Conservation (phyloP, 1,140 invertebrate genomes). For the Drosophila cardini region DNA sequence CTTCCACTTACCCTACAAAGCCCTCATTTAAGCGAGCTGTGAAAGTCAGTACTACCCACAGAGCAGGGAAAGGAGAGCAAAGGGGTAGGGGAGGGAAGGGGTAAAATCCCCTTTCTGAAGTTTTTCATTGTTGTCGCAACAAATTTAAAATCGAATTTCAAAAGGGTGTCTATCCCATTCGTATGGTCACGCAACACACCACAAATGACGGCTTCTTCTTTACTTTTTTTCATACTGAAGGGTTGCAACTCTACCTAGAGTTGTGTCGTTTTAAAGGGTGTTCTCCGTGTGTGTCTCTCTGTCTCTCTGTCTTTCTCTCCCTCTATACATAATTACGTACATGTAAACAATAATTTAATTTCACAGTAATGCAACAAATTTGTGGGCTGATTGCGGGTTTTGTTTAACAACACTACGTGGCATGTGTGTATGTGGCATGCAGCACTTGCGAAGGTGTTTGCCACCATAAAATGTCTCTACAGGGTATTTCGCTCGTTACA, state of each 20-base stretch:
- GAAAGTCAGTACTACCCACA: slow-evolving; percentile 60
- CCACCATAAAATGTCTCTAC: slow-evolving; percentile 6
- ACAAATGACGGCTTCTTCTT: slow-evolving; percentile 20
- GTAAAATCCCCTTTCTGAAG: neutral
- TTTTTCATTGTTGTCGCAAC: slow-evolving; percentile 53
- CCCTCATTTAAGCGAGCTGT: slow-evolving; percentile 61
- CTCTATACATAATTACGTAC: slow-evolving; percentile 77
- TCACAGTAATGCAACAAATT: slow-evolving; percentile 80
- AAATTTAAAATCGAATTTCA: slow-evolving; percentile 76
- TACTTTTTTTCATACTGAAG: slow-evolving; percentile 52
- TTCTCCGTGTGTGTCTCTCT: neutral
- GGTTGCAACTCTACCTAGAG: slow-evolving; percentile 10
- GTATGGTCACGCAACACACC: slow-evolving; percentile 20
- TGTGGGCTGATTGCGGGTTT: slow-evolving; percentile 80
- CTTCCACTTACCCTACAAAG: neutral
- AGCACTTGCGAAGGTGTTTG: slow-evolving; percentile 26
- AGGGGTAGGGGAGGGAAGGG: neutral
- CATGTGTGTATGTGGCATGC: slow-evolving; percentile 22
- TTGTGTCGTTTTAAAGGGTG: slow-evolving; percentile 6
- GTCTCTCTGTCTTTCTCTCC: slow-evolving; percentile 16
- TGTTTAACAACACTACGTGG: slow-evolving; percentile 53
- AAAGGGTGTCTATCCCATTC: slow-evolving; percentile 32
- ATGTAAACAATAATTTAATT: slow-evolving; percentile 84
- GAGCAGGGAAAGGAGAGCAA: neutral
- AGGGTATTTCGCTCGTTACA: slow-evolving; percentile 17